Base-by-base conservation (phyloP, 2,888 invertebrate species). In the Subacronicta megacephala region DNA sequence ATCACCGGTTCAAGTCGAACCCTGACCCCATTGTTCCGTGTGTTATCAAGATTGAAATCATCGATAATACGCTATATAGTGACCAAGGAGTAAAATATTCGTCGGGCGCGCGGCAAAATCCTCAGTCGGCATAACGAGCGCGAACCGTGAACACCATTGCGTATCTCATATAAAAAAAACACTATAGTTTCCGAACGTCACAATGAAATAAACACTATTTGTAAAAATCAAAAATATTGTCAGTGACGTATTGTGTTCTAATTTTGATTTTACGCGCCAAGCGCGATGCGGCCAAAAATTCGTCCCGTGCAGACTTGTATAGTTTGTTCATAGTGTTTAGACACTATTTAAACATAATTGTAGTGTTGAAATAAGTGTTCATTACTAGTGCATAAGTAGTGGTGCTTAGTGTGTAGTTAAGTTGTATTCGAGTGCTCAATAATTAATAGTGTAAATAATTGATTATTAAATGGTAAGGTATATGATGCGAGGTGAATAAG, bases 31-130 rank as follows among this genome's bases (percentile, higher is more conserved):
- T 87, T 87, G 83, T 83, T 79, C 79, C 72, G 72, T 78, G 65
- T 76, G 81, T 88, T 91, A 92, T 93, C 92, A 90, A 88, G 93
- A 93, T 92, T 79, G 75, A 80, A 90, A 91, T 87, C 92, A 89
- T 86, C 93, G 91, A 93, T 92, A 91, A 79, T 78, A 83, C 78
- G 77, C 82, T 79, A n/a, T n/a, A n/a, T n/a, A 87, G 86, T 92
- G 92, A 91, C 92, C 92, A 90, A 83, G 77, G 82, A 86, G 83
- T 74, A 70, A 76, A 79, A 67, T 78, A 68, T 80, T 81, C 77
- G 81, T 61, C 72, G 58, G 62, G 69, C 78, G 81, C 78, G 81
- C 84, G 82, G 77, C 76, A 83, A 83, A 80, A 78, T 87, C 88
- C 67, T 89, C 92, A 92, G 92, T 92, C 89, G 86, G 79, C 84